Base-by-base conservation (phyloP, 2,113 vertebrate genomes). In the Tenrec ecaudatus region DNA sequence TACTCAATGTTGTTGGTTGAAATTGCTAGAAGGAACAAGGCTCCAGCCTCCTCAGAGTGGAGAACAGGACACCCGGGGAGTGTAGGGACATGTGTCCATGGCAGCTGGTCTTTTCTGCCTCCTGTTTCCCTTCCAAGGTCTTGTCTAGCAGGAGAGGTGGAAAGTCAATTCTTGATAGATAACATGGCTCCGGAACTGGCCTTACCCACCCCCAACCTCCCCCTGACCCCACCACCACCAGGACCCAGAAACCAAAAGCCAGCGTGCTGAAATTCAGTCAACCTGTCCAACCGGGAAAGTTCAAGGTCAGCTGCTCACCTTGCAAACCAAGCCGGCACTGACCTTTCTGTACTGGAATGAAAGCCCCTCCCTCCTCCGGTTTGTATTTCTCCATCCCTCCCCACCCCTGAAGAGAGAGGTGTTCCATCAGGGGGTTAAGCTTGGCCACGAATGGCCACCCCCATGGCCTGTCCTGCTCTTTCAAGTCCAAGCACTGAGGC, bases 1-100 rank as follows among this genome's bases (percentile, higher is more conserved):
- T 53, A 5, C 12, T 53, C 47, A 53, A 53, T 10, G 47, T 53
- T 53, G 47, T 53, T 53, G 11, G 33, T 0, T 2, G 82, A 68
- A 16, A 75, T 43, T 58, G 33, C 62, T 17, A 7, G 20, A 33
- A 66, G n/a, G 40, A 10, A 7, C 9, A 6, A 6, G 17, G 11
- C 11, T 33, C 27, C 12, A 23, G 6, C 3, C 2, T 9, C 31
- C 80, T 23, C 4, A 10, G 5, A 69, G 83, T 80, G 86, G 64
- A 66, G 71, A 60, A 14, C 36, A 3, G 69, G 16, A 27, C 15
- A 5, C 29, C 14, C 0, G 19, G 1, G 22, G 33, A 16, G 4
- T 14, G 1, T 0, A 31, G 40, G 43, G 2, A 27, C 8, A 2
- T 0, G 5, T 1, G 2, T 2, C 22, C 25, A 27, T 47, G 27